Evolutionary conservation across 2,113 vertebrate species (phyloP), one percentile per base, ranked within the genome.

Genomic region (Picathartes gymnocephalus): DNA sequence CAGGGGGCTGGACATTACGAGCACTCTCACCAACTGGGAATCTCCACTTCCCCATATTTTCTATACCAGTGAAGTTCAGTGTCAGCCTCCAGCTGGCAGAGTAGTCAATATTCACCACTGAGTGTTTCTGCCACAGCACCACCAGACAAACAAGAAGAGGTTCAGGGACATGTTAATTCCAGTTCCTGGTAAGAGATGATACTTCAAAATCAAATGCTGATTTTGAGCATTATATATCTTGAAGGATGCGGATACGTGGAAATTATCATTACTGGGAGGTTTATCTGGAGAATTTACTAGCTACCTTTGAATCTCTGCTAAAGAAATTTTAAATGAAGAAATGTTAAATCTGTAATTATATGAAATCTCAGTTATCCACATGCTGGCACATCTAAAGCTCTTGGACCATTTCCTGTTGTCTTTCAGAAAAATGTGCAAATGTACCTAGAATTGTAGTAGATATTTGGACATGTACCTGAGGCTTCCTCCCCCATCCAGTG

Each of bases 41-140:
- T 31, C 66, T 54, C 33, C 4, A 3, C 12, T n/a, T 25, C 40
- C 28, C 39, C 5, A 8, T 1, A 6, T 58, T 62, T 74, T 4
- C 47, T 45, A 5, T 13, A 22, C 30, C 2, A 0, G 0, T 7
- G 20, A 51, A 68, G 30, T 7, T 60, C 56, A n/a, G 33, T 25
- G 42, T 31, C 6, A 4, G 31, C 24, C 50, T 50, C 42, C 51
- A 66, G 54, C 69, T 71, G 62, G 42, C n/a, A 76, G 39, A 79
- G 68, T 0, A 50, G 35, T 27, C 73, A 47, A 8, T 19, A 54
- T 33, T 66, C 50, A 1, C 31, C 77, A 27, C 57, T 10, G 28
- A 37, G 39, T 14, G 4, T 11, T 50, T 58, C 42, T 80, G 42
- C 44, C 42, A 60, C 62, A 60, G 48, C 71, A 51, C 7, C 71